Evolutionary conservation across 1,140 invertebrate species (phyloP), one percentile per base, ranked within the genome.

Genomic region (Leptinotarsa texana): DNA sequence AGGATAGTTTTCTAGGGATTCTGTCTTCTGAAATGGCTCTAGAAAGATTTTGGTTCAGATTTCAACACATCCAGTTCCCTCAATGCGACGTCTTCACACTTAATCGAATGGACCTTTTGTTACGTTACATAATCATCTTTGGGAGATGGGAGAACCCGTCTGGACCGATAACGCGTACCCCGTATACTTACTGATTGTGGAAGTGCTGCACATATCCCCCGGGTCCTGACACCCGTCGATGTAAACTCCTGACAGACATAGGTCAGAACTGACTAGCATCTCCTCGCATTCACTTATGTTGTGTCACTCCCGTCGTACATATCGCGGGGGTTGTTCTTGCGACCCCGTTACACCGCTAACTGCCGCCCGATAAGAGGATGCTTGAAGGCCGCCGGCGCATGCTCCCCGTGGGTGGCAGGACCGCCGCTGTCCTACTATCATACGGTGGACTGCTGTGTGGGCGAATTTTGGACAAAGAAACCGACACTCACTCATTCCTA

Each of bases 221-320:
- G 82, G 84, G 83, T 80, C 81, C 83, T 80, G 81, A 84, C 73
- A 84, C 83, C 83, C 83, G 84, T 80, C 84, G 82, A 80, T 85
- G 84, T 78, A 85, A 82, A 80, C 84, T 85, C 81, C 84, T 83
- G 82, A 85, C 82, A 83, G 84, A 85, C 84, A 85, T 85, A 84
- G 78, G 83, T 83, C 81, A 78, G 78, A 80, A 76, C 78, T 81
- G 77, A 83, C 83, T 84, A 83, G 83, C 83, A 84, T 84, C 78
- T 80, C 83, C 82, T 78, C 79, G 79, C 78, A 73, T 66, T 67
- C 75, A 80, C 81, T 80, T 82, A 81, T 78, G 75, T 77, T 80
- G 75, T 75, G 79, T 77, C 82, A 82, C 80, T 79, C 78, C 79
- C 69, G 73, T 69, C 73, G 76, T 57, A 79, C 82, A 83, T 83